Conservation (phyloP, 2,113 vertebrate species). For the Cyanoderma ruficeps region DNA sequence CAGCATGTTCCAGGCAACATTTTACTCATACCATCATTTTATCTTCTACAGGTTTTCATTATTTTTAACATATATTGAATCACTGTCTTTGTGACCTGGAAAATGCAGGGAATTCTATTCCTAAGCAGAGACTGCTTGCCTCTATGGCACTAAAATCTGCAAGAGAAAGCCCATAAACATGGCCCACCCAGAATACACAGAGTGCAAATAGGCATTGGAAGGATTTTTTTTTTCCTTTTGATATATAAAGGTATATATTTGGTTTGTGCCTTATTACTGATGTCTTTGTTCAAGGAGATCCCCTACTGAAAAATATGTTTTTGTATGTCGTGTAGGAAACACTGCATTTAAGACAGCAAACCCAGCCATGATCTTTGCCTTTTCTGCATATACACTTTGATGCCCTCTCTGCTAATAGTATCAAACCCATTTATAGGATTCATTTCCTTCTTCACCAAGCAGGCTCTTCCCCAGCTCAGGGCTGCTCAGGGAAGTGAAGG, state of each 20-base stretch:
- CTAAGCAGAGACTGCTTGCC: constrained; percentile 7
- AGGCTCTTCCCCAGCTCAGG: neutral
- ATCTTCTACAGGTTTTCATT: neutral
- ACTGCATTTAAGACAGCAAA: neutral
- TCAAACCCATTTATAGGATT: neutral
- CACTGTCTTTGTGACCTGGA: constrained; percentile 46
- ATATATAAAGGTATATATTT: neutral
- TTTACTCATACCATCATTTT: neutral
- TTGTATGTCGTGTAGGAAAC: neutral
- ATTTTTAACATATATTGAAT: constrained; percentile 45
- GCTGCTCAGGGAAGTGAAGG: neutral
- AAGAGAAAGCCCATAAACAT: neutral
- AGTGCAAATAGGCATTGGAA: neutral
- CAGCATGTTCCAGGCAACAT: neutral
- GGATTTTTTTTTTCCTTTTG: neutral
- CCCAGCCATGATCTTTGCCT: neutral
- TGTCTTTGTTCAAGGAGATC: neutral
- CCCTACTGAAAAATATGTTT: neutral
- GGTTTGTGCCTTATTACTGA: neutral
- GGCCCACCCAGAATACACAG: rapidly evolving
- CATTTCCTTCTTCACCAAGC: neutral
- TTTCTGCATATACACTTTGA: neutral
- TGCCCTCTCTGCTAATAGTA: neutral
- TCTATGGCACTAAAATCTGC: neutral
- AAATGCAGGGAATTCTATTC: constrained; percentile 40